phyloP scores from a whole-genome alignment of 2,113 vertebrate genomes.

The Tyto alba region DNA sequence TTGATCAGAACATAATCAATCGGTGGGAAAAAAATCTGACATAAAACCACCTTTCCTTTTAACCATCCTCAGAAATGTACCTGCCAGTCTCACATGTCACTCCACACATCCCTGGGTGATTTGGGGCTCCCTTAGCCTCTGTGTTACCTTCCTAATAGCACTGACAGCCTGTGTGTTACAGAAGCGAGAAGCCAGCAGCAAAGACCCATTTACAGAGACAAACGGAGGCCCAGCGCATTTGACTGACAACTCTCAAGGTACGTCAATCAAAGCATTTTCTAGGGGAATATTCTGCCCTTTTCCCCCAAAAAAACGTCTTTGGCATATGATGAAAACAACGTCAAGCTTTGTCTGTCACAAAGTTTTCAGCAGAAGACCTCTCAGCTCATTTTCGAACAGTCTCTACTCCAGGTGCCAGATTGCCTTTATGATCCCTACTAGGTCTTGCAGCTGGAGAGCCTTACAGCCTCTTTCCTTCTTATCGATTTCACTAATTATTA shows the following conservation, averaged over 20 bases:
- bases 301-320: not conserved
- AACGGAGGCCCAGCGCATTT: not conserved
- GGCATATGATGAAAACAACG: not conserved
- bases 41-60: not conserved
- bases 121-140: not conserved
- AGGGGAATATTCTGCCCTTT: not conserved
- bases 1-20: not conserved
- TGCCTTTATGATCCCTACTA: not conserved
- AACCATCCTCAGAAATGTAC: not conserved
- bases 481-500: not conserved
- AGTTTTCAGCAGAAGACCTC: not conserved
- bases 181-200: not conserved
- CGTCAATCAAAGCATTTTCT: not conserved
- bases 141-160: not conserved
- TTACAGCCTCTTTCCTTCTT: not conserved
- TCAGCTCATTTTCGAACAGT: not conserved
- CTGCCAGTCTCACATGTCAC: not conserved
- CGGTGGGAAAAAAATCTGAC: accelerated
- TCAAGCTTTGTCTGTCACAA: not conserved
- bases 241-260: not conserved
- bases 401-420: not conserved
- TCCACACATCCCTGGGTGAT: not conserved
- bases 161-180: not conserved
- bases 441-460: not conserved
- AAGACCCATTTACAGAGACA: not conserved